phyloP scores from a whole-genome alignment of 2,797 vertebrate genomes.

The Lophius americanus region DNA sequence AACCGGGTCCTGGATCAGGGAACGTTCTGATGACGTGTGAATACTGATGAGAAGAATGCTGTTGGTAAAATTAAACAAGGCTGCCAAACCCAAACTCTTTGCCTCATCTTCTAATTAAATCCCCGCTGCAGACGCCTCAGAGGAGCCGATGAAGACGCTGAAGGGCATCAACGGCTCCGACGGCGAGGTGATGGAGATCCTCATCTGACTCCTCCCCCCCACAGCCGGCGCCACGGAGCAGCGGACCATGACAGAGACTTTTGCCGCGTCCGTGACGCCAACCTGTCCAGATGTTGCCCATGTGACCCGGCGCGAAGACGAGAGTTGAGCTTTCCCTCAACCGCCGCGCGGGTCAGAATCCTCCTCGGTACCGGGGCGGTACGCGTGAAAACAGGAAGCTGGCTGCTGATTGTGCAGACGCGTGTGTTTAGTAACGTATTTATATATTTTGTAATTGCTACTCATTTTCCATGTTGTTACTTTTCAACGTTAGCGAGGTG shows the following conservation, averaged over 20 bases:
- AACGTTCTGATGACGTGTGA: constrained; percentile 12
- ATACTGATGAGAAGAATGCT: constrained; percentile 6
- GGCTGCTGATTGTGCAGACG: constrained; percentile 55
- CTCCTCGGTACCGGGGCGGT: constrained; percentile 71
- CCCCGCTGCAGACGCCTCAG: constrained; percentile 52
- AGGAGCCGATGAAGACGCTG: constrained; percentile 56
- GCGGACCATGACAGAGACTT: constrained; percentile 15
- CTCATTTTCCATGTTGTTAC: constrained; percentile 66
- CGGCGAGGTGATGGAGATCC: constrained; percentile 81
- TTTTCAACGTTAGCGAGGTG: constrained; percentile 31
- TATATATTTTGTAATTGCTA: constrained; percentile 81
- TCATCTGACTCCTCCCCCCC: constrained; percentile 68
- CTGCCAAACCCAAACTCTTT: constrained; percentile 5
- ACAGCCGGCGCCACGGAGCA: constrained; percentile 10
- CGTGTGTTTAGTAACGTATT: constrained; percentile 54
- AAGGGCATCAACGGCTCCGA: constrained; percentile 59
- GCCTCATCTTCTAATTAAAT: constrained; percentile 46
- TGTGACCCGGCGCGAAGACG: constrained; percentile 33
- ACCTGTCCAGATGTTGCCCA: constrained; percentile 13
- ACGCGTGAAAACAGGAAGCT: constrained; percentile 53
- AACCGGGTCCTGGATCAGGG: constrained; percentile 35
- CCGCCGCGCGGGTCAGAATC: constrained; percentile 38
- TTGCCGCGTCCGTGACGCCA: constrained; percentile 6
- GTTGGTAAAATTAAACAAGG: constrained; percentile 21
- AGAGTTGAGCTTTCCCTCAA: constrained; percentile 74